Conservation (phyloP, 2,113 vertebrate species). For the Myanophis thanlyinensis region DNA sequence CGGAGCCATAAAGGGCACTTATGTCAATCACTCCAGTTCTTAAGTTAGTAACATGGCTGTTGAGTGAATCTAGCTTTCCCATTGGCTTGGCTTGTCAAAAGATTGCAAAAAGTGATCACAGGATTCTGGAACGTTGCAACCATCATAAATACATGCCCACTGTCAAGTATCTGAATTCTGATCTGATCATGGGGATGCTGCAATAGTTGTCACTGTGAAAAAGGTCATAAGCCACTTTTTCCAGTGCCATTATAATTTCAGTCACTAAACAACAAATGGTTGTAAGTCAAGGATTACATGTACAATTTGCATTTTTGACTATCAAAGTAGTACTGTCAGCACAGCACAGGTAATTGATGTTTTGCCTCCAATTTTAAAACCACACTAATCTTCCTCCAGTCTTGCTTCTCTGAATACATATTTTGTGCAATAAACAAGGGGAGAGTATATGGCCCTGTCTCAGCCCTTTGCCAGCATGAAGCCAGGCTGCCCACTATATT, state of each 20-base stretch:
- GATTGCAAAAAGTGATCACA: not conserved
- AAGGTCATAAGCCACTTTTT: not conserved
- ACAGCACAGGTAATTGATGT: not conserved
- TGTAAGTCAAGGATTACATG: not conserved
- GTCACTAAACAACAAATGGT: not conserved
- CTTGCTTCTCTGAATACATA: too few species aligned
- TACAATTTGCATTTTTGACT: not conserved
- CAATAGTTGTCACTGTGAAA: not conserved
- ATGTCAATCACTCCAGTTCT: not conserved
- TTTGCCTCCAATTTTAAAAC: not conserved
- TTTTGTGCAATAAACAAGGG: too few species aligned
- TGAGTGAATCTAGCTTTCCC: not conserved
- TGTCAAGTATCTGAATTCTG: not conserved
- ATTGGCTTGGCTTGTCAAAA: not conserved
- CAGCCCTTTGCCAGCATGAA: too few species aligned
- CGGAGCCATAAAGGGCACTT: not conserved
- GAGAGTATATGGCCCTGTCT: too few species aligned
- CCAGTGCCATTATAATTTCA: not conserved
- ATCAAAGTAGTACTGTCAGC: not conserved
- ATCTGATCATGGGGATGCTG: not conserved
- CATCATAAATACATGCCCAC: not conserved
- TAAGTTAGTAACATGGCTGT: not conserved
- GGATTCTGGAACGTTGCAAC: not conserved
- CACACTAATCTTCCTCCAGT: too few species aligned
- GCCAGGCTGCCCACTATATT: too few species aligned